Percentiles rank a stretch among this genome's conserved stretches.
Conservation (phyloP, 2,113 vertebrate genomes). For the Halcyon malimbica region DNA sequence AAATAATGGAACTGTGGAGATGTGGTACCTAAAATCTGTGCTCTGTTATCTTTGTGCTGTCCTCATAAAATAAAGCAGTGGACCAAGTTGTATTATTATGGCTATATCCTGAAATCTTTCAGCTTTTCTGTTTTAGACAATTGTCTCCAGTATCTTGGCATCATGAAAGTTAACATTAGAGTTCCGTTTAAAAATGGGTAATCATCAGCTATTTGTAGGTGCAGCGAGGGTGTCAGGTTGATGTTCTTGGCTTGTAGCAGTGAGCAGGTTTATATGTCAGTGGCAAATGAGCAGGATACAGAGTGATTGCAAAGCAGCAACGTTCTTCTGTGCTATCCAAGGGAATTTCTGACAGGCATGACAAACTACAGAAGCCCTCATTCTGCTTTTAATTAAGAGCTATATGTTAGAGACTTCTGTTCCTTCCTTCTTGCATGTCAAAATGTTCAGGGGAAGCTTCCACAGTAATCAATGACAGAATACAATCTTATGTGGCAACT, state of each 20-base stretch:
- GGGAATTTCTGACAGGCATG: neutral
- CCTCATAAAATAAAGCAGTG: neutral
- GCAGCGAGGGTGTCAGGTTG: neutral
- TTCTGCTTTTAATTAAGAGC: neutral
- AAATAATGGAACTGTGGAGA: neutral
- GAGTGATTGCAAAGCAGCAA: neutral
- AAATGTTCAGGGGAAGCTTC: neutral
- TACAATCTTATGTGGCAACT: neutral
- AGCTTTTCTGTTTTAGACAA: neutral
- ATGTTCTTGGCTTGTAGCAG: neutral
- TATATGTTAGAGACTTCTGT: neutral
- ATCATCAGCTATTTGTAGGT: slow-evolving; percentile 14
- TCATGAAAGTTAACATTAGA: slow-evolving; percentile 47
- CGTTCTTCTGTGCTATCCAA: neutral
- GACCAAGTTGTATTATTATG: neutral
- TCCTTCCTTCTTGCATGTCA: neutral
- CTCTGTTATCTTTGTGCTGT: neutral
- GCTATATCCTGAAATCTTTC: slow-evolving; percentile 10
- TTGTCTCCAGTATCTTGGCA: slow-evolving; percentile 19
- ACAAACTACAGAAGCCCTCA: neutral
- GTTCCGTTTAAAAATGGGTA: slow-evolving; percentile 46
- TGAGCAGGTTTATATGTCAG: neutral
- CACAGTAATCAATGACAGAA: neutral
- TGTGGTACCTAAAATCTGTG: neutral
- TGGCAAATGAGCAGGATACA: neutral